Base-by-base conservation (phyloP, 2,888 invertebrate species). In the Neocrepidodera transversa region DNA sequence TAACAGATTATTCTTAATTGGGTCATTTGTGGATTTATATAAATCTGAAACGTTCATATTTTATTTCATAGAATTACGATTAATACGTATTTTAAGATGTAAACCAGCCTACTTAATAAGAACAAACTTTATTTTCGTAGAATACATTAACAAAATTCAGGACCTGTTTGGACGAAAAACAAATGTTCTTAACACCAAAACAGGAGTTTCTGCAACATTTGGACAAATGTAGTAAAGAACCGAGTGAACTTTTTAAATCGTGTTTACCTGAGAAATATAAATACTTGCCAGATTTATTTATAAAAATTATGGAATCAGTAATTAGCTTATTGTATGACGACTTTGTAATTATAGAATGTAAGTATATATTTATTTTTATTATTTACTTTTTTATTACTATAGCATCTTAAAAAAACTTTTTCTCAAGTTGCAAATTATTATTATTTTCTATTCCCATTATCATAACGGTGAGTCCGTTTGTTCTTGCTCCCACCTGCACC, bases 181-280 rank as follows among this genome's bases (percentile, higher is more conserved):
- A 1, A 1, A 38, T 50, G 4, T 50, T 50, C 13, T 13, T 38
- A 1, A 13, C 13, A 1, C 50, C 50, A 7, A 50, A 50, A 38
- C 26, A 26, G 2, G 26, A 23, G 5, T 50, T 5, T 17, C 17
- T 50, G n/a, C 6, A 23, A n/a, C 50, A 50, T 38, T 4, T 50
- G 3, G 38, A 36, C 14, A 16, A 26, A 26, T 50, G 50, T 26
- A 50, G 20, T n/a, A 50, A 50, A 26, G 16, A 36, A n/a, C 23
- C 26, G 3, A 38, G 26, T 17, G 8, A 17, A 16, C 23, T 38
- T 5, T 38, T 50, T 7, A 26, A 50, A 38, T 5, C 36, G 3
- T 50, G 50, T 36, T 17, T 50, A 38, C 50, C 50, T 6, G 50
- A 50, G 10, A 38, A 50, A 50, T 50, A 38, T 14, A 50, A 50